phyloP scores from a whole-genome alignment of 2,113 vertebrate species.

The Cinclus cinclus region DNA sequence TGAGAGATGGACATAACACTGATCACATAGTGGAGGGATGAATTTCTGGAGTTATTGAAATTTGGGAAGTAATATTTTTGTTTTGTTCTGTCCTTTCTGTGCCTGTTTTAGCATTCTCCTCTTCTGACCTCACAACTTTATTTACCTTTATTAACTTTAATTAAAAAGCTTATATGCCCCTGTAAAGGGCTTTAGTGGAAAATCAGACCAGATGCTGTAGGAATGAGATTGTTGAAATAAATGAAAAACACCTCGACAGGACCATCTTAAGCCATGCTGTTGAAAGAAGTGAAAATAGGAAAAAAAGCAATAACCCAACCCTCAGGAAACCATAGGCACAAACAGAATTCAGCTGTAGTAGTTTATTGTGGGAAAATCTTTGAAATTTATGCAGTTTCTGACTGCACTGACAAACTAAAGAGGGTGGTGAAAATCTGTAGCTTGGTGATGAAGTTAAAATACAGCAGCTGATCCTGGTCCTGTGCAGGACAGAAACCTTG shows the following conservation, averaged over 20 bases:
- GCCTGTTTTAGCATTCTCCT: not conserved
- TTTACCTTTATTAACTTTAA: not conserved
- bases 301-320: not conserved
- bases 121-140: not conserved
- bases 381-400: not conserved
- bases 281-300: not conserved
- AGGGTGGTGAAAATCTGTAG: not conserved
- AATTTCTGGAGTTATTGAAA: not conserved
- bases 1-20: not conserved
- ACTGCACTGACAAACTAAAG: not conserved
- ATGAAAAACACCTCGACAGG: not conserved
- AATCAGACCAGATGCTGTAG: not conserved
- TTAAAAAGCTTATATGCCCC: not conserved
- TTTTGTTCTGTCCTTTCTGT: not conserved
- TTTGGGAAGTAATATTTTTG: not conserved
- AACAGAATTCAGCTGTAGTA: not conserved
- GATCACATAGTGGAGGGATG: fast-evolving
- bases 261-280: not conserved
- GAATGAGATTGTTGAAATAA: not conserved
- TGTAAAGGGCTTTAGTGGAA: not conserved
- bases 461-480: not conserved
- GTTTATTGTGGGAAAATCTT: not conserved
- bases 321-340: not conserved
- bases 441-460: not conserved
- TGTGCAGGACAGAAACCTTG: not conserved